phyloP scores from a whole-genome alignment of 2,113 vertebrate species.

The Heteronetta atricapilla region DNA sequence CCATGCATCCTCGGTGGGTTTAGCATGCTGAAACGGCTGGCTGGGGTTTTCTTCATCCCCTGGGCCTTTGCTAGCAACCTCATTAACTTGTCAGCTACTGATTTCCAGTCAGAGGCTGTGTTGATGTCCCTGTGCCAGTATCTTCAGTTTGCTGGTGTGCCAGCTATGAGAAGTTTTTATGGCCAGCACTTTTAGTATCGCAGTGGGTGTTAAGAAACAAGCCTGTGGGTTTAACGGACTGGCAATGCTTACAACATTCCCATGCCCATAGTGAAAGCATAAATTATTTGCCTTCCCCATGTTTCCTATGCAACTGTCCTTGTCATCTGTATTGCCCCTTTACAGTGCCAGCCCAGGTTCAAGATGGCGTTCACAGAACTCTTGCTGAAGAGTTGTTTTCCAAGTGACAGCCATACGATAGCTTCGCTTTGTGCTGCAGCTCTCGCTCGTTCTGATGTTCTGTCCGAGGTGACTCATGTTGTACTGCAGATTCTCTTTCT shows the following conservation, averaged over 20 bases:
- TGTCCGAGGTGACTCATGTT: background rate
- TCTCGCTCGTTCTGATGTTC: background rate
- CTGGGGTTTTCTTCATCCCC: background rate
- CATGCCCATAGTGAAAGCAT: background rate
- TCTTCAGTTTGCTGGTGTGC: background rate
- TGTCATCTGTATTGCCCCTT: background rate
- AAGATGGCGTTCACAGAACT: background rate
- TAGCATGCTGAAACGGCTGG: background rate
- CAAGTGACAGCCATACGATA: background rate
- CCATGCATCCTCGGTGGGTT: background rate
- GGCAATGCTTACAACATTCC: background rate
- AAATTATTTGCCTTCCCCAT: background rate
- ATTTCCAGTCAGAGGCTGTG: background rate
- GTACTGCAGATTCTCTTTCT: background rate
- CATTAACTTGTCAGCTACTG: background rate
- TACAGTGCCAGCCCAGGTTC: background rate
- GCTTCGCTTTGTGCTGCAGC: background rate
- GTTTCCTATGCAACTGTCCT: background rate
- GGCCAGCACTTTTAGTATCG: background rate
- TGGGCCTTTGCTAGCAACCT: background rate
- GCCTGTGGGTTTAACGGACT: background rate
- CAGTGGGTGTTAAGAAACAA: background rate
- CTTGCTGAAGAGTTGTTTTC: conserved; percentile 1
- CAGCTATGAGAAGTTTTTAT: background rate
- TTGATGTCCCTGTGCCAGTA: background rate